These are phyloP conservation scores for Antheraea mylitta DNA, from an alignment of 1,140 invertebrate species.

Conservation along the genomic window DNA sequence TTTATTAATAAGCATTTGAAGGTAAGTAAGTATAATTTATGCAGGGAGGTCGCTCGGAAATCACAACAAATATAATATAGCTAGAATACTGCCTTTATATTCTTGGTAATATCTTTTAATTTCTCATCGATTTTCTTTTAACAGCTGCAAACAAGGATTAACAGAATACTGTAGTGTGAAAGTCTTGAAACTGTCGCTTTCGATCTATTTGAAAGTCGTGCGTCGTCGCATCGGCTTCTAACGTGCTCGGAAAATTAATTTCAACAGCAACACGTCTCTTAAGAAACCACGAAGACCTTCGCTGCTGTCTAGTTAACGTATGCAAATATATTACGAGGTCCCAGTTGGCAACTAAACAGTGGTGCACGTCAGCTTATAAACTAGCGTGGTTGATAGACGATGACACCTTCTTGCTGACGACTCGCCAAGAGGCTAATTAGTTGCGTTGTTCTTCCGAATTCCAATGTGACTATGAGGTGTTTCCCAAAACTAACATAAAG, in stretches of 20 bases:
- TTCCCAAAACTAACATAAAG: conserved; percentile 30
- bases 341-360: conserved; percentile 41
- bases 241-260: background rate
- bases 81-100: background rate
- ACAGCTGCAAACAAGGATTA: background rate
- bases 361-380: conserved; percentile 43
- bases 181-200: background rate
- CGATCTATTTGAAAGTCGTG: background rate
- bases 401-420: conserved; percentile 28
- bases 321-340: conserved; percentile 22
- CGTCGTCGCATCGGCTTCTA: background rate
- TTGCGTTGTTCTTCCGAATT: conserved; percentile 25
- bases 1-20: conserved; percentile 14
- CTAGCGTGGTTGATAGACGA: conserved; percentile 33
- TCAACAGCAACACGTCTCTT: background rate
- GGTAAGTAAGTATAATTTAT: background rate
- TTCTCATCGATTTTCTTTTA: background rate
- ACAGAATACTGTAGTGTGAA: background rate
- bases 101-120: too few species aligned
- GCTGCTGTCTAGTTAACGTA: background rate
- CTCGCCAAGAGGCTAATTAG: conserved; percentile 35
- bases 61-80: too few species aligned
- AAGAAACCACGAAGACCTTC: background rate
- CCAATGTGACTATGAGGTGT: conserved; percentile 39
- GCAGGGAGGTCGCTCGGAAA: too few species aligned